A percentile compares a stretch with the other conserved stretches of the same genome.
Conservation (phyloP, 2,888 invertebrate genomes). For the Plusia festucae region DNA sequence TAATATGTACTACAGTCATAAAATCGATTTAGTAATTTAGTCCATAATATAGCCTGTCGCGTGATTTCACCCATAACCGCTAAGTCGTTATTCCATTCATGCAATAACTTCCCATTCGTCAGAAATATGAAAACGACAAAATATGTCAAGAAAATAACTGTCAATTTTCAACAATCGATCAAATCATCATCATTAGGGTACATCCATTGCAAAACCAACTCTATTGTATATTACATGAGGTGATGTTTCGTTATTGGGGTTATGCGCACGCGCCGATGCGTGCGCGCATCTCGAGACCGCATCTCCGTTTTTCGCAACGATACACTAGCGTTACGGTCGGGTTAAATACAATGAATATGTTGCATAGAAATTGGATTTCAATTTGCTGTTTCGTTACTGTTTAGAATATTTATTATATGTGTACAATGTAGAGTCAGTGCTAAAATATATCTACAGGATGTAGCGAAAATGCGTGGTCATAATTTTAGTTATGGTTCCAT, state of each 20-base stretch:
- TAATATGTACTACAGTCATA: too few relatives aligned
- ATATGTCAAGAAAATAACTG: slow-evolving; percentile 26
- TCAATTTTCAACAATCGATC: slow-evolving; percentile 31
- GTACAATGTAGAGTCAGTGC: not conserved
- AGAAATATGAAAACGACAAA: slow-evolving; percentile 11
- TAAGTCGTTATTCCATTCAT: not conserved
- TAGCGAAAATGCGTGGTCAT: not conserved
- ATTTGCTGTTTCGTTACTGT: slow-evolving; percentile 36
- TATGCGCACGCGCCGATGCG: slow-evolving; percentile 55
- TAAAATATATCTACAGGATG: too few relatives aligned
- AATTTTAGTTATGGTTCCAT: too few relatives aligned
- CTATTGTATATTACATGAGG: not conserved
- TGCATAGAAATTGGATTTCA: slow-evolving; percentile 49
- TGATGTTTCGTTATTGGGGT: slow-evolving; percentile 13
- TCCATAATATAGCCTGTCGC: not conserved
- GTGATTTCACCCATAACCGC: not conserved
- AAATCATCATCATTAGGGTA: slow-evolving; percentile 22
- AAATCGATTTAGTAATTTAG: too few relatives aligned
- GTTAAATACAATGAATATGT: slow-evolving; percentile 37
- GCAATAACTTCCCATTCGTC: not conserved
- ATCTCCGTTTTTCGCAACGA: slow-evolving; percentile 70
- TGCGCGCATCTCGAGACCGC: slow-evolving; percentile 64
- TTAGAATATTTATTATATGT: slow-evolving; percentile 22
- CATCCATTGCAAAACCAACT: slow-evolving; percentile 9
- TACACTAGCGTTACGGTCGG: slow-evolving; percentile 49